Conservation (phyloP, 2,113 vertebrate genomes). For the Barnardius zonarius region DNA sequence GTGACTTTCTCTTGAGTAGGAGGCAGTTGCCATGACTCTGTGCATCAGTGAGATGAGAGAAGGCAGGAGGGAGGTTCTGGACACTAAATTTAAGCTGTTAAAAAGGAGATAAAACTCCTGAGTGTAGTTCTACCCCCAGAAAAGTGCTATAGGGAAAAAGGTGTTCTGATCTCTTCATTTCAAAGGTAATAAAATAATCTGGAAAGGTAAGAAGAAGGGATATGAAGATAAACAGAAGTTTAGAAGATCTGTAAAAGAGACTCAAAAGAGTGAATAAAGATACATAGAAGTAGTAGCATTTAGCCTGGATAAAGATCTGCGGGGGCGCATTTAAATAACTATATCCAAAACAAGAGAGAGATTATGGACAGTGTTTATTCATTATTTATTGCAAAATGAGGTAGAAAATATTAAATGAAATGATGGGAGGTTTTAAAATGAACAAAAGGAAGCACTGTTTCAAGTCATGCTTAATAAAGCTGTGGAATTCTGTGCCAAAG, state of each 20-base stretch:
- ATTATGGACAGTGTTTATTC: not conserved
- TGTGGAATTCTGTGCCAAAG: constrained; percentile 28
- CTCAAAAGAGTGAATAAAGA: not conserved
- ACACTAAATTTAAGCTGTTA: not conserved
- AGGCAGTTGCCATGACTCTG: not conserved
- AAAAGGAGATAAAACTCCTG: not conserved
- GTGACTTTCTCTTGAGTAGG: not conserved
- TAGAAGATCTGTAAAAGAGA: not conserved
- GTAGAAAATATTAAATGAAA: not conserved
- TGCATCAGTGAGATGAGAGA: not conserved
- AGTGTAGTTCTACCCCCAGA: not conserved
- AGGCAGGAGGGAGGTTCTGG: not conserved
- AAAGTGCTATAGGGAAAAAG: not conserved
- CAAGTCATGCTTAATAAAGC: constrained; percentile 23
- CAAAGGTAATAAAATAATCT: not conserved
- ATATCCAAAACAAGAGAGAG: not conserved
- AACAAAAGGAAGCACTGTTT: constrained; percentile 1
- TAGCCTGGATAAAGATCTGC: not conserved
- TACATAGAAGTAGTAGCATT: not conserved
- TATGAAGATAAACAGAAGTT: not conserved
- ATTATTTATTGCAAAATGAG: not conserved
- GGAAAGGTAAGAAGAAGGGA: not conserved
- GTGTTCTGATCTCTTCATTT: not conserved
- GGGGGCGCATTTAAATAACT: not conserved
- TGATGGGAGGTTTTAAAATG: not conserved